Percentiles rank a stretch among this genome's conserved stretches.
These are phyloP conservation scores for Heliconius melpomene DNA, from an alignment of 1,140 invertebrate genomes.

Conservation along the genomic window DNA sequence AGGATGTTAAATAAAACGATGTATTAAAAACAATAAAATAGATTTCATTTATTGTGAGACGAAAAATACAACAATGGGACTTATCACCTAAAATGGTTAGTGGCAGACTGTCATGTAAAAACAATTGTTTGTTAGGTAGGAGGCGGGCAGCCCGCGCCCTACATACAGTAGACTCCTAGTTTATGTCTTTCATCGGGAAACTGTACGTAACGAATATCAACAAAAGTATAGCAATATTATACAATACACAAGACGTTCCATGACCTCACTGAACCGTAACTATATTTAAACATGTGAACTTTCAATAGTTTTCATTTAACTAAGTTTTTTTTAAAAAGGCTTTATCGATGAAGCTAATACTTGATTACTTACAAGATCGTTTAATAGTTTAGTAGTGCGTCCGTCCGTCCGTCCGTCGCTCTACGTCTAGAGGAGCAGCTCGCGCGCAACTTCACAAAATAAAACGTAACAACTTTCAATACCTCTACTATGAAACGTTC, in stretches of 20 bases:
- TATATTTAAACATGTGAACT: slow-evolving; percentile 76
- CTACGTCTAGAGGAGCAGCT: slow-evolving; percentile 40
- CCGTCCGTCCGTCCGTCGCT: slow-evolving; percentile 41
- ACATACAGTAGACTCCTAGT: slow-evolving; percentile 71
- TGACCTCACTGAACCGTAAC: slow-evolving; percentile 75
- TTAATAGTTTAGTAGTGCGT: slow-evolving; percentile 70
- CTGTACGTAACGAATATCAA: slow-evolving; percentile 77
- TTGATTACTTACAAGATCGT: slow-evolving; percentile 80
- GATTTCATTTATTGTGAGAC: slow-evolving; percentile 81
- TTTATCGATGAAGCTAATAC: slow-evolving; percentile 81
- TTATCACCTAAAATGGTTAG: slow-evolving; percentile 80
- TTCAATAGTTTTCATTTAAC: slow-evolving; percentile 77
- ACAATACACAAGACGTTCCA: slow-evolving; percentile 74
- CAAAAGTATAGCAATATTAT: slow-evolving; percentile 69
- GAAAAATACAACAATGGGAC: slow-evolving; percentile 81
- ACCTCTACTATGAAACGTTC: slow-evolving; percentile 79
- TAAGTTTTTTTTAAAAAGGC: slow-evolving; percentile 77
- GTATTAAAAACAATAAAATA: slow-evolving; percentile 80
- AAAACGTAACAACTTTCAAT: slow-evolving; percentile 78
- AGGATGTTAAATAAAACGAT: slow-evolving; percentile 64
- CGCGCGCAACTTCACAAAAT: slow-evolving; percentile 56
- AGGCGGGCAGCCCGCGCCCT: slow-evolving; percentile 45
- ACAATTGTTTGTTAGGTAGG: slow-evolving; percentile 67
- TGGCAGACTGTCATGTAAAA: slow-evolving; percentile 79
- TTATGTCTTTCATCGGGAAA: slow-evolving; percentile 80